Base-by-base conservation (phyloP, 2,113 vertebrate genomes). In the Vulpes ferrilata region DNA sequence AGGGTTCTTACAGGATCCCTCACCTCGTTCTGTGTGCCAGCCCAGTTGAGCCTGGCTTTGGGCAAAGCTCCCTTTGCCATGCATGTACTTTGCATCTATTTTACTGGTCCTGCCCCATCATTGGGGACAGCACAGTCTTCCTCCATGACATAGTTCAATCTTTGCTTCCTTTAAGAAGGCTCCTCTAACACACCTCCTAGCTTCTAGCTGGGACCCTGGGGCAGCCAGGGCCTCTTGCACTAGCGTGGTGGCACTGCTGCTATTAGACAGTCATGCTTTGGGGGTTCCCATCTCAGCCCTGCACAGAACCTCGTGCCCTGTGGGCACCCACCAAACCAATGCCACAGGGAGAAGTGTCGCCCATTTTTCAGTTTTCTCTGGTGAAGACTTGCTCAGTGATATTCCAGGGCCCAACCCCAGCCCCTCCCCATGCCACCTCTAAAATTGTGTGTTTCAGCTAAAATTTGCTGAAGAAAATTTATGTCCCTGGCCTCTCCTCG, bases 401-500 rank as follows among this genome's bases (percentile, higher is more conserved):
- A 80, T 90, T 79, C 79, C 60, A 27, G 69, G 30, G 27, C 69
- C 82, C 32, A 22, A 11, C 20, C 48, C 74, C 51, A 64, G 43
- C 62, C 43, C 62, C 32, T 55, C 64, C 89, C 13, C 16, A 11
- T 32, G 15, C 62, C 73, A 53, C 80, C 38, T 43, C 62, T 67
- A 59, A 55, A 85, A 80, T 69, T 87, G 20, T 43, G 7, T 80
- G 82, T 95, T 55, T 51, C 64, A 84, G 51, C 23, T 25, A 51
- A 48, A 83, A 74, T 86, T 90, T 79, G 79, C 87, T 27, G 9
- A 32, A 84, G 83, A 83, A 81, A 76, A 90, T 96, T 88, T 64
- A 85, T 73, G 64, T 67, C 43, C 17, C 0, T 62, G 76, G 83
- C 87, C 90, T 95, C 69, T 19, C 9, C 22, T 69, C 62, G 17